These are phyloP conservation scores for Ectropis grisescens DNA, from an alignment of 1,140 invertebrate genomes.

Conservation along the genomic window DNA sequence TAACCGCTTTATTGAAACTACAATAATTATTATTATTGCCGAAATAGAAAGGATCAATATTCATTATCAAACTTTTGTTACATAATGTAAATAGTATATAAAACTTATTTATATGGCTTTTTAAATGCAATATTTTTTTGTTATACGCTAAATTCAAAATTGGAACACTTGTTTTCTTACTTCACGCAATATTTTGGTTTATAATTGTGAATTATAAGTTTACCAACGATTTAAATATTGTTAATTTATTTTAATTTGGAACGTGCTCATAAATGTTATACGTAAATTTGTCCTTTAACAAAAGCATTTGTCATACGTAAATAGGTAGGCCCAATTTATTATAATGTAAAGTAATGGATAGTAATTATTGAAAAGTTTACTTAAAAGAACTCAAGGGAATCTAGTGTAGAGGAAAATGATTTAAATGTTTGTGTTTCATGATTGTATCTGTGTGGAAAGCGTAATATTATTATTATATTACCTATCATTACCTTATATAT, in stretches of 20 bases:
- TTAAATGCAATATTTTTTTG: slow-evolving; percentile 8
- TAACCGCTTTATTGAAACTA: background rate
- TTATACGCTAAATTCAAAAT: slow-evolving; percentile 23
- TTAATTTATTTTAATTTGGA: slow-evolving; percentile 47
- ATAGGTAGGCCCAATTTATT: slow-evolving; percentile 65
- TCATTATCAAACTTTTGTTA: slow-evolving; percentile 45
- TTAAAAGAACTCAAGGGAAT: slow-evolving; percentile 55
- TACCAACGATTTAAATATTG: slow-evolving; percentile 2
- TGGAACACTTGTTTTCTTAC: slow-evolving; percentile 37
- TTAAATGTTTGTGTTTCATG: slow-evolving; percentile 64
- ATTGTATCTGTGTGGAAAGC: slow-evolving; percentile 59
- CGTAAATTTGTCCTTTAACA: slow-evolving; percentile 52
- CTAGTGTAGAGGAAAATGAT: slow-evolving; percentile 49
- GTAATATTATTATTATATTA: slow-evolving; percentile 55
- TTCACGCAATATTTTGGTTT: slow-evolving; percentile 22
- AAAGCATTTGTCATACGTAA: slow-evolving; percentile 61
- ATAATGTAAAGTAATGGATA: slow-evolving; percentile 64
- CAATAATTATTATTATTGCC: background rate
- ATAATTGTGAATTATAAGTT: slow-evolving; percentile 8
- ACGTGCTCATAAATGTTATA: slow-evolving; percentile 53
- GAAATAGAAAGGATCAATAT: too few relatives aligned
- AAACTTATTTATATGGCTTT: slow-evolving; percentile 47
- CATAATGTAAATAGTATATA: slow-evolving; percentile 68
- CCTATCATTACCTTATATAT: slow-evolving; percentile 37
- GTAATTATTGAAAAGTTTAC: slow-evolving; percentile 47